A percentile compares a stretch with the other conserved stretches of the same genome.
phyloP scores from a whole-genome alignment of 1,140 invertebrate genomes.

The Drosophila punjabiensis region DNA sequence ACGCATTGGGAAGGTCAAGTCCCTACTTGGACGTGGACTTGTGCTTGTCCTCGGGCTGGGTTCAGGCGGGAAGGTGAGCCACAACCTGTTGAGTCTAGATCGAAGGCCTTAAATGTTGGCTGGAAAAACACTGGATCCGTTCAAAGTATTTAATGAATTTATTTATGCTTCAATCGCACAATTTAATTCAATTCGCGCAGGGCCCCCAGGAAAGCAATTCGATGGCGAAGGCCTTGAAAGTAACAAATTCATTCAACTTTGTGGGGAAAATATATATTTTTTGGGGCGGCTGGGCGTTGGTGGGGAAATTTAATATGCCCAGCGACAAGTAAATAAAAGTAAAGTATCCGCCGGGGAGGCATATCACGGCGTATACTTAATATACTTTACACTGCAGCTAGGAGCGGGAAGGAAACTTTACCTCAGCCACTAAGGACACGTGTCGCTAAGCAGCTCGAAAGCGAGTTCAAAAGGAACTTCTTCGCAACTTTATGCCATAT shows the following conservation, averaged over 20 bases:
- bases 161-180: conserved; percentile 75
- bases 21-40: conserved; percentile 28
- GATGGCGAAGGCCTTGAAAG: conserved; percentile 53
- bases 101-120: conserved; percentile 36
- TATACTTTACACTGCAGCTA: conserved; percentile 43
- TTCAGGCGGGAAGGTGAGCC: conserved; percentile 1
- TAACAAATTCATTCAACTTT: conserved; percentile 51
- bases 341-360: conserved; percentile 48
- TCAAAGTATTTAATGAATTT: conserved; percentile 69
- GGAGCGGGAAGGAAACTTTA: conserved; percentile 17
- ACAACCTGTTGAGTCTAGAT: conserved; percentile 60
- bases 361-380: conserved; percentile 65
- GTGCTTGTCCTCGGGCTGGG: neutral
- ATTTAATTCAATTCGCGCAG: conserved; percentile 71
- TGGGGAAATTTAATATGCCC: conserved; percentile 60
- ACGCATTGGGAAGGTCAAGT: conserved; percentile 56
- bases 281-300: neutral
- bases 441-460: conserved; percentile 55
- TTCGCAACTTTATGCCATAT: conserved; percentile 37
- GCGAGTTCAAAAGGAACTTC: conserved; percentile 43
- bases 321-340: conserved; percentile 62
- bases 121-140: conserved; percentile 4
- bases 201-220: conserved; percentile 37
- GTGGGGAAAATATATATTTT: neutral
- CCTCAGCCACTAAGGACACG: conserved; percentile 36